Conservation (phyloP, 2,113 vertebrate species). For the Chrysemys picta region DNA sequence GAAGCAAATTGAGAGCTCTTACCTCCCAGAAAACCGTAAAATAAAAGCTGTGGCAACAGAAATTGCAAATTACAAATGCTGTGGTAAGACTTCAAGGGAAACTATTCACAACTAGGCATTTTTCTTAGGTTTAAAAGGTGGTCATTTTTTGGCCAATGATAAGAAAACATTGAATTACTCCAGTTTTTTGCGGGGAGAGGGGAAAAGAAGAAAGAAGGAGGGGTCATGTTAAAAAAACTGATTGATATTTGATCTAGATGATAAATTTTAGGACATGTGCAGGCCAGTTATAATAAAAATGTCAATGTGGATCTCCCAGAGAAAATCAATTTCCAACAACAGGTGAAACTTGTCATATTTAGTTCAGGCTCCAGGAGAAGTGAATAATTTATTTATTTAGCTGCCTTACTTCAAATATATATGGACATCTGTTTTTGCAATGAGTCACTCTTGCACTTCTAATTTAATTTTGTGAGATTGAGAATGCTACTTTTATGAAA, state of each 20-base stretch:
- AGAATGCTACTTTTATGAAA: background rate
- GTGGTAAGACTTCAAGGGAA: slow-evolving; percentile 6
- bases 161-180: background rate
- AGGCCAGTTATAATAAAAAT: background rate
- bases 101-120: background rate
- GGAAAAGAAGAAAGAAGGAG: background rate
- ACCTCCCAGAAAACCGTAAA: background rate
- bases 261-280: background rate
- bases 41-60: background rate
- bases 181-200: background rate
- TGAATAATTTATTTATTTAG: background rate
- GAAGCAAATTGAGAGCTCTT: slow-evolving; percentile 1
- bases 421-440: background rate
- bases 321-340: background rate
- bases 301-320: background rate
- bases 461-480: background rate
- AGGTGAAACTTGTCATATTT: background rate
- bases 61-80: background rate
- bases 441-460: fast-evolving
- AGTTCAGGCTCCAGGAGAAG: background rate
- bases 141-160: background rate
- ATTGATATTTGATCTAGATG: background rate
- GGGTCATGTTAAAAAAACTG: background rate
- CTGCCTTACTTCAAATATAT: background rate
- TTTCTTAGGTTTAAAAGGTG: background rate